Evolutionary conservation across 2,888 invertebrate genomes (phyloP), one percentile per base, ranked within the genome.

Genomic region (Alloscopus bannaensis): DNA sequence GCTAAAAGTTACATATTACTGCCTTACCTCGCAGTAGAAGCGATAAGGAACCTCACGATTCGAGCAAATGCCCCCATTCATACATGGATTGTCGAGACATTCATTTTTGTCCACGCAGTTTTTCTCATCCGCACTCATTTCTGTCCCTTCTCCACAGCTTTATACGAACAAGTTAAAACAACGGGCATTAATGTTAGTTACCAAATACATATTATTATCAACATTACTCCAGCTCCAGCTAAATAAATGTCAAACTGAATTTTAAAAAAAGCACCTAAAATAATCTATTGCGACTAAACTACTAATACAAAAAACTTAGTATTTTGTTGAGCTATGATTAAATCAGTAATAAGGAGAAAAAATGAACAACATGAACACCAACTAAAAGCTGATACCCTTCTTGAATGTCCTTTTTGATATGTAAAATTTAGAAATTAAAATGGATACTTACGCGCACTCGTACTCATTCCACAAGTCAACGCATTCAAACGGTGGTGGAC

Each of bases 361-460:
- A n/a, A n/a, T n/a, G n/a, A n/a, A n/a, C n/a, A n/a, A n/a, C n/a
- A n/a, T n/a, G n/a, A n/a, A n/a, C n/a, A n/a, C n/a, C n/a, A n/a
- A n/a, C n/a, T n/a, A n/a, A n/a, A n/a, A n/a, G n/a, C n/a, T n/a
- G n/a, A n/a, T n/a, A n/a, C n/a, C n/a, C n/a, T n/a, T n/a, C n/a
- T n/a, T n/a, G n/a, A n/a, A n/a, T n/a, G n/a, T n/a, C n/a, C n/a
- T n/a, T n/a, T n/a, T n/a, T n/a, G n/a, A 8, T 36, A 36, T 36
- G 13, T 36, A 8, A 36, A 36, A 36, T 36, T 36, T 36, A 13
- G 36, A n/a, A 36, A 45, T 45, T 11, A 45, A 22, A 22, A 47
- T n/a, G n/a, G n/a, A n/a, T 88, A 94, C 96, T 94, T 90, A 99
- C 96, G 97, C 96, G 96, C 99, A 99, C 89, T 98, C 97, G 87